These are phyloP conservation scores for Poecilobothrus nobilitatus DNA, from an alignment of 2,888 invertebrate genomes.

Conservation along the genomic window DNA sequence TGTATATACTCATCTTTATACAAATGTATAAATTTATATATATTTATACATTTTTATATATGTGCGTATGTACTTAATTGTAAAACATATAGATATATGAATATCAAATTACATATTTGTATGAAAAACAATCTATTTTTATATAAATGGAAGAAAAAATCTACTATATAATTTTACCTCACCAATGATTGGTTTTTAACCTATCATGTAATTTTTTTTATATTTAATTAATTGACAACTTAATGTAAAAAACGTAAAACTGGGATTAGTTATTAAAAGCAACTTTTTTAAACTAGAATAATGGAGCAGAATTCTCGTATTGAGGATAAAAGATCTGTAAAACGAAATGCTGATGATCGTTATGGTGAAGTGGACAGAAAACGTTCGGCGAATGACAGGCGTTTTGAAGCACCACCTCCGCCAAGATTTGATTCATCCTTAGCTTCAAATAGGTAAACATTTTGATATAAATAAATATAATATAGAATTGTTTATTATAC, in stretches of 20 bases:
- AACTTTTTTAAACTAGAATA: conserved; percentile 29
- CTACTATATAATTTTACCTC: neutral
- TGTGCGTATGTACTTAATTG: neutral
- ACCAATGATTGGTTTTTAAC: neutral
- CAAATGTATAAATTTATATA: too few relatives aligned
- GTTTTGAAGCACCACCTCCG: conserved; percentile 44
- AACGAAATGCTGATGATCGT: conserved; percentile 38
- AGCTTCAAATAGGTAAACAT: conserved; percentile 33
- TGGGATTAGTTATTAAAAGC: too few relatives aligned
- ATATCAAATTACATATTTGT: too few relatives aligned
- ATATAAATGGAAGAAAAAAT: too few relatives aligned
- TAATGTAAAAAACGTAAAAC: neutral
- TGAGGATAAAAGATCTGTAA: conserved; percentile 37
- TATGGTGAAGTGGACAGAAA: conserved; percentile 40
- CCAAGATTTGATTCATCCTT: conserved; percentile 42
- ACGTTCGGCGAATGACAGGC: conserved; percentile 31
- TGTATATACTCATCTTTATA: neutral
- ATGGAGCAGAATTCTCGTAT: conserved; percentile 38
- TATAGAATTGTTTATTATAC: too few relatives aligned
- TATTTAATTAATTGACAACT: neutral
- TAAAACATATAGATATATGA: too few relatives aligned
- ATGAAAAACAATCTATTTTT: too few relatives aligned
- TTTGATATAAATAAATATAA: too few relatives aligned
- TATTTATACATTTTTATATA: neutral
- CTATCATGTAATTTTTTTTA: neutral